These are phyloP conservation scores for Cremastinae sp. DNA, from an alignment of 2,888 invertebrate species.

Conservation along the genomic window DNA sequence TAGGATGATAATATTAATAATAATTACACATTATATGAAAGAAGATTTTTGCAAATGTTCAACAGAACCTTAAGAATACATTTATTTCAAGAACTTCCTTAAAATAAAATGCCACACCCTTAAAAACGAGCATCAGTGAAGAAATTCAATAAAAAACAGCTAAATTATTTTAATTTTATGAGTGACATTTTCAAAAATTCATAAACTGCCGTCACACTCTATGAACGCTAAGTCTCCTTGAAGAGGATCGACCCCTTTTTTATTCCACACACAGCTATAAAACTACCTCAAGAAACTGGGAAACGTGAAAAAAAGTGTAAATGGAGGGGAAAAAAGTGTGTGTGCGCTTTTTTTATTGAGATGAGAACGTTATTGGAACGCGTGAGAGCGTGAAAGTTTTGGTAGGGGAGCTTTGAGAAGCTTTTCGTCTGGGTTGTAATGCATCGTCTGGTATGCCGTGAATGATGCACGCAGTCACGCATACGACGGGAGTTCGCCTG, in stretches of 20 bases:
- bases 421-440: constrained; percentile 4
- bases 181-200: too few relatives aligned
- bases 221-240: too few relatives aligned
- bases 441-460: constrained; percentile 14
- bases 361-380: neutral
- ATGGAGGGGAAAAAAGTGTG: neutral
- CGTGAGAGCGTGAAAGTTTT: neutral
- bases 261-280: too few relatives aligned
- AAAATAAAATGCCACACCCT: too few relatives aligned
- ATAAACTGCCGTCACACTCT: too few relatives aligned
- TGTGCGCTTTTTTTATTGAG: neutral
- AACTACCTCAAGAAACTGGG: neutral
- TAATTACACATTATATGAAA: too few relatives aligned
- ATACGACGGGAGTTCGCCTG: constrained; percentile 19
- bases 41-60: too few relatives aligned
- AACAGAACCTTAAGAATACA: too few relatives aligned
- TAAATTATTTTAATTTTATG: constrained; percentile 11
- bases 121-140: neutral
- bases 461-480: constrained; percentile 31
- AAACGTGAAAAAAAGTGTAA: neutral
- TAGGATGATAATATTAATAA: too few relatives aligned
- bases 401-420: neutral
- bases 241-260: too few relatives aligned
- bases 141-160: constrained; percentile 5
- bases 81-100: too few relatives aligned